Evolutionary conservation across 2,113 vertebrate genomes (phyloP), one percentile per base, ranked within the genome.

Genomic region (Bubo bubo): DNA sequence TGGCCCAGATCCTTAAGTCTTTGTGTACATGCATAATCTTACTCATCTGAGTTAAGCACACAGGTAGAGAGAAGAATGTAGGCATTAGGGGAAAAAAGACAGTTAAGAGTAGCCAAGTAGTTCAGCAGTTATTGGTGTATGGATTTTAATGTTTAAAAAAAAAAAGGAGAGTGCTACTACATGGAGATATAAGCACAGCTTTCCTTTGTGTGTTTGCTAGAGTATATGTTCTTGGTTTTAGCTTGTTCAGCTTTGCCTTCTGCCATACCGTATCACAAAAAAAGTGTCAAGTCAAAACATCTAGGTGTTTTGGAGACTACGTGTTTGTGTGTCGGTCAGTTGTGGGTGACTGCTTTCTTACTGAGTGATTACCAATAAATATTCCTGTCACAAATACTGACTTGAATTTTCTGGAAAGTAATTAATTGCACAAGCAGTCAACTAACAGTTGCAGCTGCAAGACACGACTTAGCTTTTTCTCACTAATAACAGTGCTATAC

Each of bases 381-480:
- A 93, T 86, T 96, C 85, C 72, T 63, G 45, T 95, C 67, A 86
- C 79, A 96, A 90, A 83, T 66, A 77, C 45, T 6, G 8, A 67
- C 59, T 86, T 67, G 67, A 90, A 88, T 74, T 83, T 97, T 93
- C 72, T 88, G 86, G 68, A 82, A 94, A 94, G 72, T 52, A 92
- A 92, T 86, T 94, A 93, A 83, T 92, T 83, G 75, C 50, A 63
- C 37, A 92, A 92, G 71, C 53, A 80, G 71, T 41, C 74, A 94
- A 56, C 47, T 71, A 96, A 83, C 43, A 90, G 41, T 72, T 90
- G 88, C 82, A 93, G 92, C 90, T 97, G 85, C 52, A 92, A 93
- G 82, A 66, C 43, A 56, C 37, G 79, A 58, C 93, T 91, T 88
- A 8, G 67, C 9, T 49, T 90, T 89, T 90, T 79, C 34, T 90